Percentiles rank a stretch among this genome's conserved stretches.
Evolutionary conservation across 1,140 invertebrate genomes (phyloP).

Genomic region (Drosophila obscura): DNA sequence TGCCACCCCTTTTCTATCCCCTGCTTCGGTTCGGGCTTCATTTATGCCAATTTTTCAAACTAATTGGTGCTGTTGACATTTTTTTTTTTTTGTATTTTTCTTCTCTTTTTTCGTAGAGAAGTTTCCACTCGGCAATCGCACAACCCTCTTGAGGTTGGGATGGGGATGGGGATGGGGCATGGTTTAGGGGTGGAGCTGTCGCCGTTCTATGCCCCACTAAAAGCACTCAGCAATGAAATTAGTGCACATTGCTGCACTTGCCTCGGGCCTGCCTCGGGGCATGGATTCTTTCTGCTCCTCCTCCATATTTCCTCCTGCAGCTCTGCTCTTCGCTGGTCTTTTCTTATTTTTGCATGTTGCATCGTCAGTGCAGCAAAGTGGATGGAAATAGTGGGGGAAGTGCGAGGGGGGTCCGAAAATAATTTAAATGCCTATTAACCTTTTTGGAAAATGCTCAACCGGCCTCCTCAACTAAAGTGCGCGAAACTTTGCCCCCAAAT

Average conservation of each 20-base stretch:
- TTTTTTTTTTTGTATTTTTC: conserved; percentile 31
- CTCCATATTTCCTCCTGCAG: conserved; percentile 24
- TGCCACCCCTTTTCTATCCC: conserved; percentile 3
- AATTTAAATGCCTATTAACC: no score
- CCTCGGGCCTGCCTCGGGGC: conserved; percentile 17
- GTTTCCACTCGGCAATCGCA: conserved; percentile 34
- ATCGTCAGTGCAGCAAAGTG: no score
- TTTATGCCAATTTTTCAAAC: conserved; percentile 82
- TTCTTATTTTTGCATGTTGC: no score
- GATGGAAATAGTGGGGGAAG: no score
- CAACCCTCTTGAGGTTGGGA: conserved; percentile 1
- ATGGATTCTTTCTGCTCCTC: conserved; percentile 1
- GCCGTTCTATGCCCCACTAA: conserved; percentile 51
- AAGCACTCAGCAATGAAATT: conserved; percentile 81
- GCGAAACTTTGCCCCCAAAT: no score
- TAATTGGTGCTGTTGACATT: conserved; percentile 81
- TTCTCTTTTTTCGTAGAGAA: conserved; percentile 27
- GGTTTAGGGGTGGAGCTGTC: not conserved
- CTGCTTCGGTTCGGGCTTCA: conserved; percentile 64
- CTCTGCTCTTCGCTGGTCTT: conserved; percentile 1
- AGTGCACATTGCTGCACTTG: conserved; percentile 76
- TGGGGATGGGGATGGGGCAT: not conserved
- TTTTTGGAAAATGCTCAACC: no score
- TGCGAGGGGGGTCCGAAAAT: no score
- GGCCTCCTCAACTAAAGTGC: no score